phyloP scores from a whole-genome alignment of 2,113 vertebrate genomes.

The Hippocampus mohnikei region DNA sequence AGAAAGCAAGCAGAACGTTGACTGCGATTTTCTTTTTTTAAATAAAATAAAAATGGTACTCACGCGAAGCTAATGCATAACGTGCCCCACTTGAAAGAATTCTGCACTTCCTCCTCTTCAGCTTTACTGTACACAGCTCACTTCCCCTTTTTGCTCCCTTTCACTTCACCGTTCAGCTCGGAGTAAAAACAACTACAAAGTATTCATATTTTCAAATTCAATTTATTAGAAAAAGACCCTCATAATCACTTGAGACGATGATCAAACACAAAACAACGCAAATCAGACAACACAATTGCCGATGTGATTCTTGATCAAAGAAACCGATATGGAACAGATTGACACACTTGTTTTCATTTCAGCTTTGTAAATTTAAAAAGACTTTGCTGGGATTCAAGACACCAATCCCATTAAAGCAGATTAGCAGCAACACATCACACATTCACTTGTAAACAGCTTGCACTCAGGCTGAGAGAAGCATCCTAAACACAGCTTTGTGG shows the following conservation, averaged over 20 bases:
- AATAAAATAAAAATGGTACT: background rate
- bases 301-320: constrained; percentile 16
- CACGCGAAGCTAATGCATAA: background rate
- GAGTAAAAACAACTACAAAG: background rate
- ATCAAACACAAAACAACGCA: constrained; percentile 36
- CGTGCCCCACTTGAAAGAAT: background rate
- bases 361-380: constrained; percentile 19
- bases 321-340: constrained; percentile 20
- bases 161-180: constrained; percentile 48
- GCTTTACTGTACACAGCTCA: constrained; percentile 5
- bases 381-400: constrained; percentile 12
- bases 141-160: constrained; percentile 63
- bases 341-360: constrained; percentile 27
- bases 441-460: constrained; percentile 59
- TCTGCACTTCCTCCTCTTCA: constrained; percentile 5
- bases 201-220: constrained; percentile 8
- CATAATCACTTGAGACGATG: constrained; percentile 35
- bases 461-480: constrained; percentile 10
- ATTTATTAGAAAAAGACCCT: constrained; percentile 54
- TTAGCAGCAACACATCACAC: constrained; percentile 51
- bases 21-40: background rate
- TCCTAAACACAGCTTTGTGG: constrained; percentile 31
- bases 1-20: background rate
- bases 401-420: constrained; percentile 25
- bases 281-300: constrained; percentile 16